Evolutionary conservation across 2,113 vertebrate genomes (phyloP).

Genomic region (Paracanthobrama guichenoti): DNA sequence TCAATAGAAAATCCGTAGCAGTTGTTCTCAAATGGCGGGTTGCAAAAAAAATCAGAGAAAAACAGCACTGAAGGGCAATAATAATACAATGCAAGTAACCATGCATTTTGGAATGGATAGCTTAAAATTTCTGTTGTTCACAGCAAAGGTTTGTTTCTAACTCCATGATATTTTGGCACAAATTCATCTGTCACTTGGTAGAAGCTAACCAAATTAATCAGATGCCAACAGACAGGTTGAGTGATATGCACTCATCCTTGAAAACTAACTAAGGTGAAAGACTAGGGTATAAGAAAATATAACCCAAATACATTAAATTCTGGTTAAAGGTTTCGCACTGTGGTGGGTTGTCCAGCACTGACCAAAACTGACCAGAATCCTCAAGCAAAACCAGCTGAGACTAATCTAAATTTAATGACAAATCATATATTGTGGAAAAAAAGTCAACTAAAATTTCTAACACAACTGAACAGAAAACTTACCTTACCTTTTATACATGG

Average conservation of each 20-base stretch:
- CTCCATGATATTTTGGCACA: neutral
- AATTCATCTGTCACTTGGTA: neutral
- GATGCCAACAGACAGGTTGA: neutral
- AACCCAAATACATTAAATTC: neutral
- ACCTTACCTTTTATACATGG: conserved; percentile 36
- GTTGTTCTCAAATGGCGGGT: neutral
- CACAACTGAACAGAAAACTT: neutral
- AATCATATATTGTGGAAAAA: neutral
- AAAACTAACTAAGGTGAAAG: neutral
- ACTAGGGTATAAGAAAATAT: neutral
- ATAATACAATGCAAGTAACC: neutral
- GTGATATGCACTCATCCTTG: neutral
- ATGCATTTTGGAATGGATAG: neutral
- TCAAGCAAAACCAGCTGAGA: neutral
- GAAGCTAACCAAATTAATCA: neutral
- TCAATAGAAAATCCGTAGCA: neutral
- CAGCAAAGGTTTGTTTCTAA: neutral
- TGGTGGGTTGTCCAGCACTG: neutral
- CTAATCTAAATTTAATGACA: neutral
- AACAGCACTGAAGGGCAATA: neutral
- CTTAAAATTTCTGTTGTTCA: neutral
- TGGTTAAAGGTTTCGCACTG: neutral
- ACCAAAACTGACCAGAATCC: neutral
- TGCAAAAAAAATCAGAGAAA: neutral
- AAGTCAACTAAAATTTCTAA: neutral